phyloP scores from a whole-genome alignment of 2,113 vertebrate genomes.

The Manacus vitellinus region DNA sequence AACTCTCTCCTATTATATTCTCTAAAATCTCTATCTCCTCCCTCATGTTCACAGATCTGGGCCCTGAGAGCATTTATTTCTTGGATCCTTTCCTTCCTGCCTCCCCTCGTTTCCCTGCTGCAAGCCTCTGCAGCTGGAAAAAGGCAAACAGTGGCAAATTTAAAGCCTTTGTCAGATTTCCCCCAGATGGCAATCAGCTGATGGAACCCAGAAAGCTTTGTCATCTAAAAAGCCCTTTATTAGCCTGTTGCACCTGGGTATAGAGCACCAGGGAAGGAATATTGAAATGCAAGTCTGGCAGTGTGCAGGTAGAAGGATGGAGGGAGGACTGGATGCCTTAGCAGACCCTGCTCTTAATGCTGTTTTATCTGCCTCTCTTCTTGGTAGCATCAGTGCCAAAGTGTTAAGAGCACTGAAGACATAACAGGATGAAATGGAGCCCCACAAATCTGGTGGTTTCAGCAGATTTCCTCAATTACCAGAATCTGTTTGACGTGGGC shows the following conservation, averaged over 20 bases:
- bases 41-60: not conserved
- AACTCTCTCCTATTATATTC: not conserved
- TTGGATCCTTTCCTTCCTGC: conserved; percentile 6
- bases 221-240: not conserved
- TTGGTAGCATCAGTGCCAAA: not conserved
- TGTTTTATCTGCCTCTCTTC: not conserved
- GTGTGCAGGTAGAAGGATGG: not conserved
- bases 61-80: not conserved
- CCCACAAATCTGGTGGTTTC: not conserved
- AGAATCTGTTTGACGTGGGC: not conserved
- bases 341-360: not conserved
- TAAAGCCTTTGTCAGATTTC: conserved; percentile 61
- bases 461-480: not conserved
- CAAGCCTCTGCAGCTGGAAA: conserved; percentile 16
- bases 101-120: not conserved
- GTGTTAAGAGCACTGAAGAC: not conserved
- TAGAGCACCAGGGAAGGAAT: not conserved
- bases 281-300: not conserved
- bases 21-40: not conserved
- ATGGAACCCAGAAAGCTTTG: not conserved
- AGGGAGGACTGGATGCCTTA: not conserved
- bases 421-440: not conserved
- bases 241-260: conserved; percentile 14
- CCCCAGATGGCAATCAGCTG: conserved; percentile 60
- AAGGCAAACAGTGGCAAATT: conserved; percentile 30